These are phyloP conservation scores for Anthonomus grandis DNA, from an alignment of 1,140 invertebrate species.

Conservation along the genomic window DNA sequence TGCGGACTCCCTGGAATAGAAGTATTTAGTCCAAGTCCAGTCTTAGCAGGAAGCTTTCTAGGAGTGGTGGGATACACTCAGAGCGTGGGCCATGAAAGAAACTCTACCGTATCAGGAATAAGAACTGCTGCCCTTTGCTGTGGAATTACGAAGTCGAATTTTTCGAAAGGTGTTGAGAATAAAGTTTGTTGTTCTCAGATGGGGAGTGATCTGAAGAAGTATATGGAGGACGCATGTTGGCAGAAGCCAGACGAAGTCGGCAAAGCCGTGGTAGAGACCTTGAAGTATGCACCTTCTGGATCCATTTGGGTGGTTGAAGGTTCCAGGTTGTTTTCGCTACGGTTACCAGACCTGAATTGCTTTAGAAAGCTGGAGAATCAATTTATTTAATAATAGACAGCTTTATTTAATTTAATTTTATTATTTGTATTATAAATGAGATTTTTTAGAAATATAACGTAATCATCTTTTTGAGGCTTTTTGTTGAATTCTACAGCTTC, in stretches of 20 bases:
- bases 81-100: slow-evolving; percentile 49
- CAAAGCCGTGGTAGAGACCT: slow-evolving; percentile 34
- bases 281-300: slow-evolving; percentile 32
- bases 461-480: too few relatives aligned
- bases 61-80: slow-evolving; percentile 37
- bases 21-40: slow-evolving; percentile 34
- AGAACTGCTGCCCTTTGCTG: slow-evolving; percentile 56
- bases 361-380: slow-evolving; percentile 16
- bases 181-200: slow-evolving; percentile 17
- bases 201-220: slow-evolving; percentile 31
- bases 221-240: slow-evolving; percentile 28
- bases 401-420: too few relatives aligned
- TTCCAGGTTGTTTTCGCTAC: slow-evolving; percentile 32
- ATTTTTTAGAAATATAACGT: too few relatives aligned
- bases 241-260: slow-evolving; percentile 39
- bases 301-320: slow-evolving; percentile 41
- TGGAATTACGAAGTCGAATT: slow-evolving; percentile 52
- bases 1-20: slow-evolving; percentile 34
- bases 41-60: slow-evolving; percentile 29
- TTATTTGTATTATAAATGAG: too few relatives aligned
- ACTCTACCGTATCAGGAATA: slow-evolving; percentile 53
- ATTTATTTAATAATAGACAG: slow-evolving; percentile 22
- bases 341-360: slow-evolving; percentile 19
- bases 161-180: slow-evolving; percentile 19
- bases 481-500: too few relatives aligned